Percentiles rank a stretch among this genome's conserved stretches.
Evolutionary conservation across 2,113 vertebrate genomes (phyloP).

Genomic region (Galbula dea): DNA sequence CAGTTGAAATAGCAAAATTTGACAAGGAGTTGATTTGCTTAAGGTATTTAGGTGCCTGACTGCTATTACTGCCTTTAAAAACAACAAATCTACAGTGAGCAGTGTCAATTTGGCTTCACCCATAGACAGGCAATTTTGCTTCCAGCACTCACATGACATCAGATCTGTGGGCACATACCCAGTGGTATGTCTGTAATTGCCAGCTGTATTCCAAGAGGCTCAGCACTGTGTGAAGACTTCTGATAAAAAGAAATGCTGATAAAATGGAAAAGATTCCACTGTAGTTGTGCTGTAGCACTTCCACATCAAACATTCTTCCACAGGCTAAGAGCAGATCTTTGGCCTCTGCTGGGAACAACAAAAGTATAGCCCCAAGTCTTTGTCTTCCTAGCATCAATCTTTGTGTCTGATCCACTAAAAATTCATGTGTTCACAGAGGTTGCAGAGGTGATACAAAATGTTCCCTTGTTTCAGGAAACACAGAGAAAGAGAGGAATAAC

Average conservation of each 20-base stretch:
- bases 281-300: neutral
- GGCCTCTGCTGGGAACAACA: neutral
- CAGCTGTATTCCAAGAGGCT: constrained; percentile 20
- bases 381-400: neutral
- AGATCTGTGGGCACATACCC: neutral
- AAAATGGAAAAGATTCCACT: constrained; percentile 15
- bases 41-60: neutral
- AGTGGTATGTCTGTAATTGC: constrained; percentile 14
- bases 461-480: neutral
- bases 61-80: neutral
- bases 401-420: neutral
- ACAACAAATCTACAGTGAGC: neutral
- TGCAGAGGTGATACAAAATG: neutral
- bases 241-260: constrained; percentile 27
- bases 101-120: neutral
- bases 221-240: neutral
- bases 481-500: neutral
- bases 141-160: neutral
- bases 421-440: neutral
- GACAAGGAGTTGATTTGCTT: neutral
- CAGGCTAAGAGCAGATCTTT: neutral
- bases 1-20: neutral
- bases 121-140: constrained; percentile 9
- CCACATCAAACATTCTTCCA: neutral
- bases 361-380: neutral